phyloP scores from a whole-genome alignment of 2,797 vertebrate genomes.

The Rhabdophis nuchalis region DNA sequence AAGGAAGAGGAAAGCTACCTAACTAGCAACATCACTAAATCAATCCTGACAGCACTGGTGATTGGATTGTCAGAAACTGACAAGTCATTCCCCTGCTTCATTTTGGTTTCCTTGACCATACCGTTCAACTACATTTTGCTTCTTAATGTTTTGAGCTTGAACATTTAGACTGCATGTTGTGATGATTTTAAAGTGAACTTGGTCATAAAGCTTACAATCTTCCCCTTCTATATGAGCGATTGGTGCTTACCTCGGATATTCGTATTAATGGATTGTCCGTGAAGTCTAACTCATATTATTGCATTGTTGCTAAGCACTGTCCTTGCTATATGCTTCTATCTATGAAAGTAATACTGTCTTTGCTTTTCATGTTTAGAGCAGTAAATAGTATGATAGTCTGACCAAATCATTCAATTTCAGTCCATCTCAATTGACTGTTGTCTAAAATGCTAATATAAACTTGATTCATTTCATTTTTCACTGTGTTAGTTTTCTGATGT shows the following conservation, averaged over 20 bases:
- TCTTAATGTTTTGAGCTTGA: background rate
- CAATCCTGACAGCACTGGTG: background rate
- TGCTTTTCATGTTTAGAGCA: background rate
- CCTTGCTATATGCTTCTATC: background rate
- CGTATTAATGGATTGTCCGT: background rate
- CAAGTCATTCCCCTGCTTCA: background rate
- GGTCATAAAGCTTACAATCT: background rate
- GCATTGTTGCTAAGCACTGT: background rate
- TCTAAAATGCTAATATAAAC: background rate
- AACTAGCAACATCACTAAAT: background rate
- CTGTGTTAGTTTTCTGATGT: background rate
- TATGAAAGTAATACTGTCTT: background rate
- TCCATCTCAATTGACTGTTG: background rate
- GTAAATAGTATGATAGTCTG: background rate
- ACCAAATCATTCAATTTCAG: background rate
- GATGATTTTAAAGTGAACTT: background rate
- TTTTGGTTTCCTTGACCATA: background rate
- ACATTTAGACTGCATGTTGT: background rate
- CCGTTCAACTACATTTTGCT: background rate
- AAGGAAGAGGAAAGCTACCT: background rate
- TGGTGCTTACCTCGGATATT: background rate
- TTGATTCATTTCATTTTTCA: background rate
- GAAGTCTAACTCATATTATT: background rate
- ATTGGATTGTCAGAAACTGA: background rate
- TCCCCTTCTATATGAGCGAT: background rate